Conservation (phyloP, 2,113 vertebrate species). For the Ammospiza caudacuta region DNA sequence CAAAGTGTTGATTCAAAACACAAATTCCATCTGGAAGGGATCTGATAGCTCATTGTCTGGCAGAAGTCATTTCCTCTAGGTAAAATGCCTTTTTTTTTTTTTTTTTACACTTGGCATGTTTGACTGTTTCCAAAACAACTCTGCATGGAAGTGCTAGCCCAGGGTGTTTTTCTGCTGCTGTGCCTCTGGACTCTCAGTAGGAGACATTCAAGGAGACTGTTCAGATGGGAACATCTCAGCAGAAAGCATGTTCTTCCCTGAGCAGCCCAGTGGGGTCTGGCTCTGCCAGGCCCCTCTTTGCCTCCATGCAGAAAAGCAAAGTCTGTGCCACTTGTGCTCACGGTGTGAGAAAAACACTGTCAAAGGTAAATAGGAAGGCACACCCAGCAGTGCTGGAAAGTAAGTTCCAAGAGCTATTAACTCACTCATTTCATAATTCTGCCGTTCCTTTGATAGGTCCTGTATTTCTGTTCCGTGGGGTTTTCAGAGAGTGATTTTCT, state of each 20-base stretch:
- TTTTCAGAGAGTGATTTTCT: background rate
- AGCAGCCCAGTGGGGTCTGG: background rate
- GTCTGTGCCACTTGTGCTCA: background rate
- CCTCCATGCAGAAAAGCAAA: background rate
- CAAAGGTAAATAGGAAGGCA: constrained; percentile 19
- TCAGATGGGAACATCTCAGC: background rate
- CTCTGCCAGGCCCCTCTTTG: rapidly evolving
- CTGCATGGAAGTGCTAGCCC: background rate
- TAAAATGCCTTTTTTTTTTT: constrained; percentile 13
- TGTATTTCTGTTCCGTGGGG: background rate
- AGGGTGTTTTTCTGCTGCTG: background rate
- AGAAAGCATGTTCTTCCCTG: rapidly evolving
- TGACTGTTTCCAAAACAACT: constrained; percentile 14
- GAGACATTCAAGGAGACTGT: rapidly evolving
- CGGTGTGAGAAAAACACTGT: background rate
- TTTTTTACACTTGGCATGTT: background rate
- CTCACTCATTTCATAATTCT: background rate
- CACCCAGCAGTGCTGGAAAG: constrained; percentile 34
- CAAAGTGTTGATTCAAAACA: constrained; percentile 29
- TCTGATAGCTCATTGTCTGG: constrained; percentile 22
- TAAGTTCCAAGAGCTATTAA: background rate
- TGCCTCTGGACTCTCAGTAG: background rate
- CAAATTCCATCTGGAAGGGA: constrained; percentile 32
- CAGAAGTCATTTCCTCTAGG: constrained; percentile 34
- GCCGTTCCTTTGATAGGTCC: background rate